These are phyloP conservation scores for Kuschelorhynchus macadamiae DNA, from an alignment of 2,888 invertebrate genomes.

Conservation along the genomic window DNA sequence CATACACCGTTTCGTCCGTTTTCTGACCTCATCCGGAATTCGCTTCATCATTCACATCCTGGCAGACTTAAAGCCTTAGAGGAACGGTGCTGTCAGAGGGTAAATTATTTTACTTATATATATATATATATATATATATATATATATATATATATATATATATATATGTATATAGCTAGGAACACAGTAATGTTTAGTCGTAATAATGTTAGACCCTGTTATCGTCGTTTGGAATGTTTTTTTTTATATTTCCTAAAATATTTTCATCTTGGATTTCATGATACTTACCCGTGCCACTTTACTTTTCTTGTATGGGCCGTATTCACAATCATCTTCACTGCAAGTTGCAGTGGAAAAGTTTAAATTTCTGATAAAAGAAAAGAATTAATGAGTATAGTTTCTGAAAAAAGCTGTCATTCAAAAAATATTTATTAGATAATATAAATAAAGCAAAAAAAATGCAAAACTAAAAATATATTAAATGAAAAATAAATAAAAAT, in stretches of 20 bases:
- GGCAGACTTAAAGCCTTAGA: constrained; percentile 35
- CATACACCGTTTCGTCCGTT: constrained; percentile 31
- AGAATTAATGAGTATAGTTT: constrained; percentile 50
- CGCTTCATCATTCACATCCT: constrained; percentile 33
- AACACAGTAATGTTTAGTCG: constrained; percentile 16
- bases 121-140: constrained; percentile 5
- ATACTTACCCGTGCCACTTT: constrained; percentile 78
- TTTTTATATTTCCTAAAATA: constrained; percentile 40
- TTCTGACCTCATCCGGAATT: constrained; percentile 26
- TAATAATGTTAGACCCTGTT: constrained; percentile 3
- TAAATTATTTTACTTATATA: constrained; percentile 26
- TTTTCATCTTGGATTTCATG: constrained; percentile 22
- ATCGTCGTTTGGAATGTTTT: constrained; percentile 2
- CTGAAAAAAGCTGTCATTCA: not conserved
- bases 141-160: too few species aligned
- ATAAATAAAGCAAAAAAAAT: not conserved
- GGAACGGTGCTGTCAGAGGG: constrained; percentile 39
- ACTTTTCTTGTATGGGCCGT: constrained; percentile 79
- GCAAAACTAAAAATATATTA: not conserved
- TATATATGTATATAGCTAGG: constrained; percentile 24
- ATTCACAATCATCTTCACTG: constrained; percentile 82
- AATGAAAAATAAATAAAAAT: constrained; percentile 3
- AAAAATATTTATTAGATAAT: not conserved
- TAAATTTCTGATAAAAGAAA: constrained; percentile 69
- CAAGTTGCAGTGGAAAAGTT: constrained; percentile 78